Conservation (phyloP, 2,797 vertebrate species). For the Balearica regulorum region DNA sequence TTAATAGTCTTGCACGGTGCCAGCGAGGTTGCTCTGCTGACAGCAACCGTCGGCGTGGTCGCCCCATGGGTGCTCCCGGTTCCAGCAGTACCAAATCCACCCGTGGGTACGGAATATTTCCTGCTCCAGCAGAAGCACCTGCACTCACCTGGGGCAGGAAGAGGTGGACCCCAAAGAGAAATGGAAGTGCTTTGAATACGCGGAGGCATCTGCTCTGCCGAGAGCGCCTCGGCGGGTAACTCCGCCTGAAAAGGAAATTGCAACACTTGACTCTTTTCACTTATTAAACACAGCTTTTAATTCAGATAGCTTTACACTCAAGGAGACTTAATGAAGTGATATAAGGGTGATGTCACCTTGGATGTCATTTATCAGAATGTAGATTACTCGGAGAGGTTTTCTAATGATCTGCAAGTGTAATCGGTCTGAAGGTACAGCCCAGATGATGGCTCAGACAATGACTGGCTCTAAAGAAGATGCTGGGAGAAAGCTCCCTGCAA, state of each 20-base stretch:
- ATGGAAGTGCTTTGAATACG: too few species aligned
- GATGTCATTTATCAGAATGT: neutral
- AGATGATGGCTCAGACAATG: neutral
- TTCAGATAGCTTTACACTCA: neutral
- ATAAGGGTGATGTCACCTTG: neutral
- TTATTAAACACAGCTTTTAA: neutral
- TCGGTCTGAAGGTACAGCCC: neutral
- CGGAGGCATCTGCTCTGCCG: too few species aligned
- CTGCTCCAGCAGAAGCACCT: neutral
- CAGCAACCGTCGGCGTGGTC: neutral
- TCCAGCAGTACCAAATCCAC: neutral
- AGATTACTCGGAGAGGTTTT: neutral
- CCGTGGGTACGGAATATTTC: neutral
- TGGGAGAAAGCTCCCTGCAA: neutral
- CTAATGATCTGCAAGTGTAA: conserved; percentile 20
- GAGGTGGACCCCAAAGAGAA: too few species aligned
- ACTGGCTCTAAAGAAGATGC: neutral
- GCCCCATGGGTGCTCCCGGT: fast-evolving
- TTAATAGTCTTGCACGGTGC: fast-evolving
- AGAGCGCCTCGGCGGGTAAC: neutral
- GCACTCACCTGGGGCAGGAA: neutral
- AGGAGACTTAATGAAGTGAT: conserved; percentile 28
- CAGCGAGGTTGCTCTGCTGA: neutral
- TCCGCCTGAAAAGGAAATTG: neutral
- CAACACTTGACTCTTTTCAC: neutral